A percentile compares a stretch with the other conserved stretches of the same genome.
Evolutionary conservation across 1,140 invertebrate species (phyloP).

Genomic region (Streblospio benedicti): DNA sequence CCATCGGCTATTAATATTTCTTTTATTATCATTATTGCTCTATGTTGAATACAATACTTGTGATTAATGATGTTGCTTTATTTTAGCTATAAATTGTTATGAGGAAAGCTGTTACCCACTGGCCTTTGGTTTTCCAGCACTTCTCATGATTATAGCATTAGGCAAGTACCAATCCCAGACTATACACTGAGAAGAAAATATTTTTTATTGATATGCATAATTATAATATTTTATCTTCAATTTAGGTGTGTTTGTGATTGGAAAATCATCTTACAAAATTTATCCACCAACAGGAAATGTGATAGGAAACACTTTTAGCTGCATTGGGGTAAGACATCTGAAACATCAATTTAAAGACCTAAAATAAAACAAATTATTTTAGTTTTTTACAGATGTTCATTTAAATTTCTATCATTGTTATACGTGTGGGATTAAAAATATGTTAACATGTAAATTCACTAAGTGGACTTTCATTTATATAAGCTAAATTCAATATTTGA

Average conservation of each 20-base stretch:
- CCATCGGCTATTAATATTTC: neutral
- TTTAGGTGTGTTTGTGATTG: slow-evolving; percentile 71
- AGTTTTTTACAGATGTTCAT: slow-evolving; percentile 18
- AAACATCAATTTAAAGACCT: slow-evolving; percentile 12
- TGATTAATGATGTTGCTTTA: slow-evolving; percentile 29
- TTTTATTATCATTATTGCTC: slow-evolving; percentile 3
- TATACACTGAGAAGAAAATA: neutral
- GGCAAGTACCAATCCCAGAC: slow-evolving; percentile 26
- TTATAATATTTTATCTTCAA: slow-evolving; percentile 33
- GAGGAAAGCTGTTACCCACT: slow-evolving; percentile 70
- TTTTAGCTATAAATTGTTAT: slow-evolving; percentile 6
- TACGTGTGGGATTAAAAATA: too few relatives aligned
- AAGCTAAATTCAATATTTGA: too few relatives aligned
- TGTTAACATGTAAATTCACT: too few relatives aligned
- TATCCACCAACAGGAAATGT: slow-evolving; percentile 74
- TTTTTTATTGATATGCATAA: too few relatives aligned
- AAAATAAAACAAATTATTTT: slow-evolving; percentile 7
- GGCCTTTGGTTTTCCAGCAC: slow-evolving; percentile 82
- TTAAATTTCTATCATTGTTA: too few relatives aligned
- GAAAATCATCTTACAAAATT: slow-evolving; percentile 67
- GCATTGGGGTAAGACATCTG: slow-evolving; percentile 63
- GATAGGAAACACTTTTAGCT: slow-evolving; percentile 64
- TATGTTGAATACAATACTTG: neutral
- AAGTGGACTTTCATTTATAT: too few relatives aligned
- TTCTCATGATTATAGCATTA: slow-evolving; percentile 35